Conservation (phyloP, 2,797 vertebrate genomes). For the Graptemys geographica region DNA sequence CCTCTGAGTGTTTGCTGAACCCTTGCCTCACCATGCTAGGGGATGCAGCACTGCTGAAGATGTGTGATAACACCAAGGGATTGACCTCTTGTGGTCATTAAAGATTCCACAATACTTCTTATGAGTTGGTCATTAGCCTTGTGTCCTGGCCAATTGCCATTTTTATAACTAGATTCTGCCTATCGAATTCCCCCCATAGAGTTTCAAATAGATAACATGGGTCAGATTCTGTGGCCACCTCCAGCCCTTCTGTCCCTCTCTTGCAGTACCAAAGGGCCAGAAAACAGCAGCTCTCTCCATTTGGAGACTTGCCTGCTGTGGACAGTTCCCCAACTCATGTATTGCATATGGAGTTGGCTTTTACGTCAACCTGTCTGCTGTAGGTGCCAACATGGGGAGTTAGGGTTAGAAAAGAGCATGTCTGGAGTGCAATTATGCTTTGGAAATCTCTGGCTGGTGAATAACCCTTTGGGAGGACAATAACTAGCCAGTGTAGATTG, state of each 20-base stretch:
- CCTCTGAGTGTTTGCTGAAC: not conserved
- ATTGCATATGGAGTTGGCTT: not conserved
- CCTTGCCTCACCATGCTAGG: fast-evolving
- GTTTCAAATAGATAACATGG: not conserved
- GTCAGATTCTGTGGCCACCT: not conserved
- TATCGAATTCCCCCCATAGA: not conserved
- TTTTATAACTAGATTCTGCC: not conserved
- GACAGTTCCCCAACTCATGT: not conserved
- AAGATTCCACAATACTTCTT: not conserved
- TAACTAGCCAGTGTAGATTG: not conserved
- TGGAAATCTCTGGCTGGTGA: fast-evolving
- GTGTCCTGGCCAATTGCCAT: fast-evolving
- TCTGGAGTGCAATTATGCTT: not conserved
- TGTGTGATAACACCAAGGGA: not conserved
- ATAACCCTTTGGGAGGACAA: not conserved
- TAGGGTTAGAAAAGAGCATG: not conserved
- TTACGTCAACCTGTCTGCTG: not conserved
- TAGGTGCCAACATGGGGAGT: not conserved
- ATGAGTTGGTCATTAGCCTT: not conserved
- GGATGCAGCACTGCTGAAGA: not conserved
- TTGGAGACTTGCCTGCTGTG: not conserved
- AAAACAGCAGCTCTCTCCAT: not conserved
- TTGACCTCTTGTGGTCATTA: not conserved
- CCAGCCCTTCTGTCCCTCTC: not conserved
- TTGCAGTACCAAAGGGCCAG: not conserved